These are phyloP conservation scores for Notamacropus eugenii DNA, from an alignment of 2,797 vertebrate genomes.

Conservation along the genomic window DNA sequence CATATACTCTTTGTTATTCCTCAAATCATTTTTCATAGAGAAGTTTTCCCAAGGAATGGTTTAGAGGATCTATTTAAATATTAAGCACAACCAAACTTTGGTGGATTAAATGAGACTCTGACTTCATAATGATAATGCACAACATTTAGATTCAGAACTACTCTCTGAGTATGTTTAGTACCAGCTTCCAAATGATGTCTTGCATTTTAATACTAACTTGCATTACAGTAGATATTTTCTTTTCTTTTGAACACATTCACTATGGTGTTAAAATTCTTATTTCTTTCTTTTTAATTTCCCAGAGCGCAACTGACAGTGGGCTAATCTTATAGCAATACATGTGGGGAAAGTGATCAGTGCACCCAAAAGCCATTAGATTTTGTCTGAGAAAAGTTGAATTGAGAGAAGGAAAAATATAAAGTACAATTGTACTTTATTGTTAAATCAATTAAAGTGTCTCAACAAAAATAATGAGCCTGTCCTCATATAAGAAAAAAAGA, in stretches of 20 bases:
- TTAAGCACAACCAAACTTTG: slow-evolving; percentile 75
- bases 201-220: slow-evolving; percentile 82
- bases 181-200: slow-evolving; percentile 66
- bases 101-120: slow-evolving; percentile 78
- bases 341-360: slow-evolving; percentile 73
- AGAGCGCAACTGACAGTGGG: background rate
- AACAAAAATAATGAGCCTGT: background rate
- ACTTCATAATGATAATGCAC: slow-evolving; percentile 82
- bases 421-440: slow-evolving; percentile 59
- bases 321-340: slow-evolving; percentile 48
- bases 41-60: slow-evolving; percentile 63
- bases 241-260: slow-evolving; percentile 75
- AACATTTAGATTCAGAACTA: slow-evolving; percentile 59
- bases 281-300: slow-evolving; percentile 69
- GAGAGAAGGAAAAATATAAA: slow-evolving; percentile 69
- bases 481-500: background rate
- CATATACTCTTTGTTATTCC: slow-evolving; percentile 69
- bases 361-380: slow-evolving; percentile 81
- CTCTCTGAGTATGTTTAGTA: slow-evolving; percentile 62
- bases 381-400: slow-evolving; percentile 75
- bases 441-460: slow-evolving; percentile 55
- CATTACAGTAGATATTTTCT: slow-evolving; percentile 77
- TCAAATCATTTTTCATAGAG: slow-evolving; percentile 69
- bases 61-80: slow-evolving; percentile 81
- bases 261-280: slow-evolving; percentile 75